Conservation (phyloP, 2,888 invertebrate species). For the Cactoblastis cactorum region DNA sequence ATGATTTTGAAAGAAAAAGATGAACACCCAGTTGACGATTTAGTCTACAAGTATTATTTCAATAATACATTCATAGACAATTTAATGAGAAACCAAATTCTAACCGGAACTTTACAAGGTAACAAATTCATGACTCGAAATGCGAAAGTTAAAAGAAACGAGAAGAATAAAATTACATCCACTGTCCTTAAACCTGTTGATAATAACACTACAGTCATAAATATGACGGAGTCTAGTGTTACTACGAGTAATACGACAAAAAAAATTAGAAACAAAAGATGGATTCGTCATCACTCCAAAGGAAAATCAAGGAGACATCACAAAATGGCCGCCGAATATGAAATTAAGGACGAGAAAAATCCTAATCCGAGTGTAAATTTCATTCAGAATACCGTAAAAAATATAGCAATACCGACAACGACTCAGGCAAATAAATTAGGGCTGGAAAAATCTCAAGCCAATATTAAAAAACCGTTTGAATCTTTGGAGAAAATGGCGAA, state of each 20-base stretch:
- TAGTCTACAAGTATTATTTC: constrained; percentile 70
- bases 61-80: constrained; percentile 68
- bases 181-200: constrained; percentile 49
- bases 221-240: constrained; percentile 18
- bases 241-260: too few relatives aligned
- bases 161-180: constrained; percentile 23
- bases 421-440: not conserved
- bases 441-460: not conserved
- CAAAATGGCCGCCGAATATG: constrained; percentile 18
- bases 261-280: constrained; percentile 43
- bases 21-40: constrained; percentile 56
- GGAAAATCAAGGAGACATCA: constrained; percentile 29
- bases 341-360: constrained; percentile 21
- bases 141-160: constrained; percentile 48
- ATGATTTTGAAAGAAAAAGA: constrained; percentile 64
- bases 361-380: not conserved
- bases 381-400: not conserved
- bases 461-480: not conserved
- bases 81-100: constrained; percentile 54
- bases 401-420: not conserved
- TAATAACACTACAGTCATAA: constrained; percentile 24
- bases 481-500: not conserved
- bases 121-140: constrained; percentile 29
- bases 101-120: constrained; percentile 39
- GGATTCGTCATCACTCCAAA: constrained; percentile 49